Conservation (phyloP, 2,797 vertebrate species). For the Neosilurus hyrtlii region DNA sequence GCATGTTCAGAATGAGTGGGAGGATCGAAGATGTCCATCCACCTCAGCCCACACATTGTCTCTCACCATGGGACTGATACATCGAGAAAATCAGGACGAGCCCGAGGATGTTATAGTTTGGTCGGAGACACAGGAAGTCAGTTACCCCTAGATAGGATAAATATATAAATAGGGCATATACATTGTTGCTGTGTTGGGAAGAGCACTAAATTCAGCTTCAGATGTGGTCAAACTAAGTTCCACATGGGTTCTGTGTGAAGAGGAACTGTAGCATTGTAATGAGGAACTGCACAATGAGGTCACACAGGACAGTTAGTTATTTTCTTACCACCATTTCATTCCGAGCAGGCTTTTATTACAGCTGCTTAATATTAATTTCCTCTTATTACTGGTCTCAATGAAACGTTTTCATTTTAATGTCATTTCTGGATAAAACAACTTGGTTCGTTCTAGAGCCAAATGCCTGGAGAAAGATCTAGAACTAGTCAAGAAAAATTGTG, state of each 20-base stretch:
- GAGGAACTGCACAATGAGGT: constrained; percentile 18
- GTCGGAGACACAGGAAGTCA: not conserved
- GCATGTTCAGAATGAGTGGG: constrained; percentile 37
- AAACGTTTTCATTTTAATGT: not conserved
- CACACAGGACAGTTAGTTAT: constrained; percentile 5
- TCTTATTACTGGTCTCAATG: not conserved
- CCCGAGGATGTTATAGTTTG: not conserved
- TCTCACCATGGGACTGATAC: not conserved
- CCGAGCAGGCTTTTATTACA: not conserved
- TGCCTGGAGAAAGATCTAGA: not conserved
- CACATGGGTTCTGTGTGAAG: constrained; percentile 10
- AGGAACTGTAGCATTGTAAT: constrained; percentile 17
- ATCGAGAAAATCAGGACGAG: not conserved
- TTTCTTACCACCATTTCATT: not conserved
- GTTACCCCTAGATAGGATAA: not conserved
- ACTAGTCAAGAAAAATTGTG: not conserved
- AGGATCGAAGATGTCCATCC: constrained; percentile 19
- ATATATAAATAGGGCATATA: not conserved
- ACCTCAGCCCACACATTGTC: constrained; percentile 3
- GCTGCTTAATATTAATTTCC: not conserved
- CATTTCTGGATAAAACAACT: not conserved
- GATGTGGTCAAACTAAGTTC: not conserved
- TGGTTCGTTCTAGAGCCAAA: not conserved
- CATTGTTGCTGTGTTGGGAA: not conserved
- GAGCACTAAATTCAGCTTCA: not conserved